These are phyloP conservation scores for Myrmophylax atrothorax DNA, from an alignment of 2,113 vertebrate species.

Conservation along the genomic window DNA sequence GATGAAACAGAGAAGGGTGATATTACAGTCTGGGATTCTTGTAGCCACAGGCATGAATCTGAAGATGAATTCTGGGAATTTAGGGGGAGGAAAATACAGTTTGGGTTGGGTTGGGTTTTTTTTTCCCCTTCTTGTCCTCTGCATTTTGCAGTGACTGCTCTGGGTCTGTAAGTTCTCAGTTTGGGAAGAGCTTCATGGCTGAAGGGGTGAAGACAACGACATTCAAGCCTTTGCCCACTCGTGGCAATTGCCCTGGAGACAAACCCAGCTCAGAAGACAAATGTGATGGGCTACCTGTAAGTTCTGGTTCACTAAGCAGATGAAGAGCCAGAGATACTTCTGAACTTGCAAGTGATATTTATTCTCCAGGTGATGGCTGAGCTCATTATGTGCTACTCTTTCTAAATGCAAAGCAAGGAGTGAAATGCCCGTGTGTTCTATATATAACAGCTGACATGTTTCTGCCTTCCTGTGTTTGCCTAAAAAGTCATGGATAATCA, in stretches of 20 bases:
- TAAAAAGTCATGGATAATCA: slow-evolving; percentile 37
- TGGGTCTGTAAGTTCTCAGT: not conserved
- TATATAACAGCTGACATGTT: slow-evolving; percentile 9
- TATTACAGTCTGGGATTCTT: not conserved
- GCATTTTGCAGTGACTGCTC: slow-evolving; percentile 38
- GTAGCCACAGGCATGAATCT: not conserved
- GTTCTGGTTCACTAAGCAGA: slow-evolving; percentile 20
- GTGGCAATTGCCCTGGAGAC: not conserved
- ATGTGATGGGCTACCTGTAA: slow-evolving; percentile 11
- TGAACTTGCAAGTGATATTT: slow-evolving; percentile 18
- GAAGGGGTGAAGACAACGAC: not conserved
- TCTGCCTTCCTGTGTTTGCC: slow-evolving; percentile 39
- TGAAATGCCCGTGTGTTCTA: not conserved
- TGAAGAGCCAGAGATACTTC: not conserved
- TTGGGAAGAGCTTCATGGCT: not conserved
- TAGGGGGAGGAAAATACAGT: not conserved
- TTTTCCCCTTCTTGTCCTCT: not conserved
- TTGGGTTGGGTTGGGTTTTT: too few species aligned
- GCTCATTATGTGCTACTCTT: slow-evolving; percentile 12
- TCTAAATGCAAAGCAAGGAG: not conserved
- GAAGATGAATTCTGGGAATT: not conserved
- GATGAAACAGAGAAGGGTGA: not conserved
- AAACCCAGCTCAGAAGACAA: slow-evolving; percentile 9
- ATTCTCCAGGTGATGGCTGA: not conserved
- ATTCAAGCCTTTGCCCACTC: slow-evolving; percentile 10